Percentiles rank a stretch among this genome's conserved stretches.
Conservation (phyloP, 2,888 invertebrate genomes). For the Mythimna ferrago region DNA sequence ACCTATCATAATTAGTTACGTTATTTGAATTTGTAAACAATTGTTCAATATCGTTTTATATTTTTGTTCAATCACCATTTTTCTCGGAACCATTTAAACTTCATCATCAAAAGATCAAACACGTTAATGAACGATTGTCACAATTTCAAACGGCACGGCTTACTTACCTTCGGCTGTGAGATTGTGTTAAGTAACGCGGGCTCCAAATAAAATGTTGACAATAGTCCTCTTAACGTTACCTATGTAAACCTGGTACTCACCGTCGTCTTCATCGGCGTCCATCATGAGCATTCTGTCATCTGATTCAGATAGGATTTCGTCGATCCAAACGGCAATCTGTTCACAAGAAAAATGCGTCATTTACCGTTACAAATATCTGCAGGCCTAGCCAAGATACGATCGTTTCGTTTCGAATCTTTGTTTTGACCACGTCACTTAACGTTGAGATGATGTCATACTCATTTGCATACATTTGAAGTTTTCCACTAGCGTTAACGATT, state of each 20-base stretch:
- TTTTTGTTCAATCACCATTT: constrained; percentile 42
- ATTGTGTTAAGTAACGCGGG: constrained; percentile 27
- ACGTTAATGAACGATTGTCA: constrained; percentile 77
- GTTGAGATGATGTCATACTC: no score
- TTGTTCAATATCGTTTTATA: constrained; percentile 69
- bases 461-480: no score
- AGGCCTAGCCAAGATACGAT: not conserved
- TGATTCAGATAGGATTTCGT: constrained; percentile 84
- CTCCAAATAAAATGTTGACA: constrained; percentile 71
- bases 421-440: no score
- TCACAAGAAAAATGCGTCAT: not conserved
- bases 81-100: constrained; percentile 47
- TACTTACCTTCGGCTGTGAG: constrained; percentile 72
- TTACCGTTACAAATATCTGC: not conserved
- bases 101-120: constrained; percentile 21
- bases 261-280: constrained; percentile 88
- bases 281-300: constrained; percentile 88
- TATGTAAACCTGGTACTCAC: constrained; percentile 67
- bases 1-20: not conserved
- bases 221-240: constrained; percentile 65
- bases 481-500: no score
- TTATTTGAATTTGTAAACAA: constrained; percentile 72
- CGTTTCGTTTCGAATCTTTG: no score
- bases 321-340: constrained; percentile 87
- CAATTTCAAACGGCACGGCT: constrained; percentile 73